phyloP scores from a whole-genome alignment of 2,888 invertebrate species.

The Alcis repandata region DNA sequence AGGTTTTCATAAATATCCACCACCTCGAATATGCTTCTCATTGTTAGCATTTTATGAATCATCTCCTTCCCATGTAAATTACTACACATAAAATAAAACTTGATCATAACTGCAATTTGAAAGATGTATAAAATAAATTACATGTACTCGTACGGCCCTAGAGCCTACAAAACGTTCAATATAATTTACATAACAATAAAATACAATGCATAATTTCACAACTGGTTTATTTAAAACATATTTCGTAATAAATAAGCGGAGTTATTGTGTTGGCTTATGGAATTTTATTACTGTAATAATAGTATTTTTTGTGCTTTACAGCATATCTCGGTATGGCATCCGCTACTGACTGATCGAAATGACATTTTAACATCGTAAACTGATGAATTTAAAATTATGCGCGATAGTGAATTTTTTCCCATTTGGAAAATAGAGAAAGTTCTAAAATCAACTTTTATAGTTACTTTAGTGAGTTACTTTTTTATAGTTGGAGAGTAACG shows the following conservation, averaged over 20 bases:
- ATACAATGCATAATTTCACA: slow-evolving; percentile 47
- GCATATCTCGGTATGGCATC: slow-evolving; percentile 57
- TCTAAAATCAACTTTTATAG: too few species aligned
- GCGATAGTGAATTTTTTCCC: not conserved
- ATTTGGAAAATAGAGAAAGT: too few species aligned
- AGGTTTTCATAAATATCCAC: slow-evolving; percentile 23
- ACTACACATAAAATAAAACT: slow-evolving; percentile 36
- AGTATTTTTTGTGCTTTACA: slow-evolving; percentile 47
- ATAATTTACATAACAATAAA: slow-evolving; percentile 49
- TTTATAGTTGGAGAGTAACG: too few species aligned
- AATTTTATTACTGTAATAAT: slow-evolving; percentile 49
- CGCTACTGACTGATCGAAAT: slow-evolving; percentile 63
- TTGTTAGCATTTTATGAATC: slow-evolving; percentile 35
- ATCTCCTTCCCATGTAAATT: slow-evolving; percentile 31
- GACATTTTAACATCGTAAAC: slow-evolving; percentile 56
- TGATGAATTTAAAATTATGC: slow-evolving; percentile 43
- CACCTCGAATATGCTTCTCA: slow-evolving; percentile 29
- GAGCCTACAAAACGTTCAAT: slow-evolving; percentile 39
- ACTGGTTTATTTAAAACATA: slow-evolving; percentile 56
- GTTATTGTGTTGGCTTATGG: slow-evolving; percentile 52
- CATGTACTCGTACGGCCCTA: slow-evolving; percentile 10
- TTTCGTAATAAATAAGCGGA: slow-evolving; percentile 58
- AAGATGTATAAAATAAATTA: slow-evolving; percentile 36
- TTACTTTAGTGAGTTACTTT: too few species aligned
- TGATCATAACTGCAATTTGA: slow-evolving; percentile 42